Conservation (phyloP, 2,888 invertebrate genomes). For the Thymelicus acteon region DNA sequence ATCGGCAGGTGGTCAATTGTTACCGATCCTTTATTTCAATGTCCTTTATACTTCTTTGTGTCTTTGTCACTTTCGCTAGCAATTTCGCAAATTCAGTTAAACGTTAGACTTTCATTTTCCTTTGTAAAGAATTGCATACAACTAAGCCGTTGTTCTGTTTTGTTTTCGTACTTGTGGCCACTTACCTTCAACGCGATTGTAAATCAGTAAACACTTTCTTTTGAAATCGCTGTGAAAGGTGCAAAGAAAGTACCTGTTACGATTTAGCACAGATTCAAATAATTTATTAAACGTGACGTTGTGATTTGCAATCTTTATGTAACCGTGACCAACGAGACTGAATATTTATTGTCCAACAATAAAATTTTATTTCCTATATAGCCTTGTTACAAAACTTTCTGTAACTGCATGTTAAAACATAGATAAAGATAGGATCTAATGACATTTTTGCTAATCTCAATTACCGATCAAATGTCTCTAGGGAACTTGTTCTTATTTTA, state of each 20-base stretch:
- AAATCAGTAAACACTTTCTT: conserved; percentile 76
- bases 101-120: conserved; percentile 60
- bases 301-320: conserved; percentile 17
- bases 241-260: conserved; percentile 72
- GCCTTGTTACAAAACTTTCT: neutral
- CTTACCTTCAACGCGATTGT: conserved; percentile 65
- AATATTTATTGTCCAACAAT: conserved; percentile 6
- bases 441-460: neutral
- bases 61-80: conserved; percentile 68
- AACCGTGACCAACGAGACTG: conserved; percentile 10
- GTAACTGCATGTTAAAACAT: conserved; percentile 6
- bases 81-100: conserved; percentile 66
- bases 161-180: conserved; percentile 70
- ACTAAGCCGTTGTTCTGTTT: conserved; percentile 41
- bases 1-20: conserved; percentile 77
- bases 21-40: conserved; percentile 49
- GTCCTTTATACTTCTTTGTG: conserved; percentile 44
- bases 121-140: conserved; percentile 45
- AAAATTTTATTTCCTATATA: conserved; percentile 5
- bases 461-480: neutral
- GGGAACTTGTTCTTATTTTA: neutral
- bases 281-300: conserved; percentile 23
- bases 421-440: neutral
- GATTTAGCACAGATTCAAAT: conserved; percentile 60
- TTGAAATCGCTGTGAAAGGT: conserved; percentile 49